These are phyloP conservation scores for Macrotus californicus DNA, from an alignment of 2,113 vertebrate species.

Conservation along the genomic window DNA sequence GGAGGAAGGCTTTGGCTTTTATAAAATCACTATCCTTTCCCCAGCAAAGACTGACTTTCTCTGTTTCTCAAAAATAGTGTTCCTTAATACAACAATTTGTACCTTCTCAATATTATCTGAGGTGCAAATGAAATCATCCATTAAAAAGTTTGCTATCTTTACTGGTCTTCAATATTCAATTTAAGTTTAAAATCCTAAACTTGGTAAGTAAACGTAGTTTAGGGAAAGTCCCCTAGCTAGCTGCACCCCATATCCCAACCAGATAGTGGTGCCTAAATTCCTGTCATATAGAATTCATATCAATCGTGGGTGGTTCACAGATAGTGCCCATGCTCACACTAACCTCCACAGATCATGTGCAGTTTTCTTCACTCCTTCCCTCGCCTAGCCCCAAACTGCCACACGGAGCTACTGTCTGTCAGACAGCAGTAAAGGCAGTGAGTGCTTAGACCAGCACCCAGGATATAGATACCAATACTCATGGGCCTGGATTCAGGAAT, in stretches of 20 bases:
- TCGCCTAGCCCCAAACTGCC: conserved; percentile 20
- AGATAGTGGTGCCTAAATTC: background rate
- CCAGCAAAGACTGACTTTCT: background rate
- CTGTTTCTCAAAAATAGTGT: background rate
- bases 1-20: conserved; percentile 23
- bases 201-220: conserved; percentile 15
- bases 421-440: conserved; percentile 26
- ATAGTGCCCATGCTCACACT: background rate
- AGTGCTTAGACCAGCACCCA: background rate
- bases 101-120: conserved; percentile 45
- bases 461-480: background rate
- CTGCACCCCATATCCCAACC: background rate
- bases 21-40: background rate
- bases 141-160: conserved; percentile 8
- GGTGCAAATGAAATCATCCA: conserved; percentile 24
- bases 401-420: conserved; percentile 46
- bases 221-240: background rate
- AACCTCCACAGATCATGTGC: conserved; percentile 45
- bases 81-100: background rate
- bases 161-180: background rate
- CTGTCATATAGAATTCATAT: background rate
- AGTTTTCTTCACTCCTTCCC: conserved; percentile 32
- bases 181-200: conserved; percentile 15
- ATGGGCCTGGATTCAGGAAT: background rate
- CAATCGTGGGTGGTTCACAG: background rate